Evolutionary conservation across 1,140 invertebrate species (phyloP).

Genomic region (Brachionus rubens): DNA sequence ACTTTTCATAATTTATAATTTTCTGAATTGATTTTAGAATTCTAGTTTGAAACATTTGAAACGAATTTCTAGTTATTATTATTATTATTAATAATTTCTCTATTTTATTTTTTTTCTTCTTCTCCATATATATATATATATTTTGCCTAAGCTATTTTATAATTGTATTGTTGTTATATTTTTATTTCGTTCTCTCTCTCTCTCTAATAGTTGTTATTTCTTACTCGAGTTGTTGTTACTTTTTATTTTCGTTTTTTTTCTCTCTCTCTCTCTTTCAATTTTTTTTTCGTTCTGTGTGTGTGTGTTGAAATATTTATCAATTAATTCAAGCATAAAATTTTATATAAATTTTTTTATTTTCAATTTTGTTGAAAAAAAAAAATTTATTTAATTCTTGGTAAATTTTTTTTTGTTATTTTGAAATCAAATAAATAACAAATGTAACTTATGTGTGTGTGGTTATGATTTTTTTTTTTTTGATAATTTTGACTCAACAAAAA

Average conservation of each 20-base stretch:
- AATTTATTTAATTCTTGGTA: not conserved
- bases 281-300: not conserved
- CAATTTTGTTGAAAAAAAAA: slow-evolving; percentile 9
- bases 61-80: slow-evolving; percentile 32
- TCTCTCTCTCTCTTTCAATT: no score
- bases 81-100: slow-evolving; percentile 1
- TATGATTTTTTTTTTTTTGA: no score
- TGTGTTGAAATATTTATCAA: slow-evolving; percentile 24
- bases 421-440: no score
- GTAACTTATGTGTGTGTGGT: no score
- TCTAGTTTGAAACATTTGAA: slow-evolving; percentile 2
- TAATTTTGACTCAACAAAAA: no score
- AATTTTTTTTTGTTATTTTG: not conserved
- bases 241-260: no score
- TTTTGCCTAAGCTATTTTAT: slow-evolving; percentile 4
- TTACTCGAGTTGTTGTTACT: not conserved
- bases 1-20: slow-evolving; percentile 36
- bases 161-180: slow-evolving; percentile 24
- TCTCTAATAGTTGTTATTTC: not conserved
- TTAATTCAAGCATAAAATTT: slow-evolving; percentile 31
- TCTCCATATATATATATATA: not conserved
- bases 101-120: no score
- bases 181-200: not conserved
- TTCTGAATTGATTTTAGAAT: slow-evolving; percentile 18
- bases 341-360: not conserved